These are phyloP conservation scores for Drosophila obscura DNA, from an alignment of 1,140 invertebrate genomes.

Conservation along the genomic window DNA sequence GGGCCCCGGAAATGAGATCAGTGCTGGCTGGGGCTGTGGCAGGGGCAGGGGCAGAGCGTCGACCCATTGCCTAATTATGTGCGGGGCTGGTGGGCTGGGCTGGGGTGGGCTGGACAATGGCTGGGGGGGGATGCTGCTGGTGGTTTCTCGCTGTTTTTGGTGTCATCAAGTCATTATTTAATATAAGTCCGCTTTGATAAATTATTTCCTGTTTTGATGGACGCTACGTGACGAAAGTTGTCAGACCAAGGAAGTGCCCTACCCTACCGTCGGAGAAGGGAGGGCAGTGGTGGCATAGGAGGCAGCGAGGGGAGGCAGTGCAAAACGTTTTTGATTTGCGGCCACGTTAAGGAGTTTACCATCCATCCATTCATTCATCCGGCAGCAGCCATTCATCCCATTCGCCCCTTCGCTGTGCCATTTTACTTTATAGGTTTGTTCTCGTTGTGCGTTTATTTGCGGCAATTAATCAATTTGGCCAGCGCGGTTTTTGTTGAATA, in stretches of 20 bases:
- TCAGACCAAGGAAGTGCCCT: slow-evolving; percentile 17
- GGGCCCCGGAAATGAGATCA: not conserved
- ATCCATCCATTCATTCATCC: slow-evolving; percentile 17
- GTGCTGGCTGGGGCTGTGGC: too few relatives aligned
- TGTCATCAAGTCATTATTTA: slow-evolving; percentile 76
- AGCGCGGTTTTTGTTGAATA: slow-evolving; percentile 60
- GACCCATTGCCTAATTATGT: slow-evolving; percentile 54
- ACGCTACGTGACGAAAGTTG: slow-evolving; percentile 75
- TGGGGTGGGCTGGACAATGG: not conserved
- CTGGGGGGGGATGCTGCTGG: not conserved
- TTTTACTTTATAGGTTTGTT: too few relatives aligned
- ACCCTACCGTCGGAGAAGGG: not conserved
- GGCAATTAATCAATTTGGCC: slow-evolving; percentile 77
- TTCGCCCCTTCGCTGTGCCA: too few relatives aligned
- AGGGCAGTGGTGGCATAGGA: not conserved
- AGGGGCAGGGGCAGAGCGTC: too few relatives aligned
- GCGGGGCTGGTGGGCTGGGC: not conserved
- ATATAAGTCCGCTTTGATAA: slow-evolving; percentile 73
- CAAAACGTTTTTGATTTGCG: slow-evolving; percentile 63
- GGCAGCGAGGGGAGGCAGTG: not conserved
- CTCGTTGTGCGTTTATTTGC: slow-evolving; percentile 65
- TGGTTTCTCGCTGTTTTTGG: slow-evolving; percentile 36
- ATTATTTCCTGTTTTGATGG: slow-evolving; percentile 74
- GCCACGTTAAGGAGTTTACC: slow-evolving; percentile 30
- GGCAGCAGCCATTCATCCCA: not conserved